Evolutionary conservation across 2,888 invertebrate species (phyloP), one percentile per base, ranked within the genome.

Genomic region (Trileptium ribeirensis): DNA sequence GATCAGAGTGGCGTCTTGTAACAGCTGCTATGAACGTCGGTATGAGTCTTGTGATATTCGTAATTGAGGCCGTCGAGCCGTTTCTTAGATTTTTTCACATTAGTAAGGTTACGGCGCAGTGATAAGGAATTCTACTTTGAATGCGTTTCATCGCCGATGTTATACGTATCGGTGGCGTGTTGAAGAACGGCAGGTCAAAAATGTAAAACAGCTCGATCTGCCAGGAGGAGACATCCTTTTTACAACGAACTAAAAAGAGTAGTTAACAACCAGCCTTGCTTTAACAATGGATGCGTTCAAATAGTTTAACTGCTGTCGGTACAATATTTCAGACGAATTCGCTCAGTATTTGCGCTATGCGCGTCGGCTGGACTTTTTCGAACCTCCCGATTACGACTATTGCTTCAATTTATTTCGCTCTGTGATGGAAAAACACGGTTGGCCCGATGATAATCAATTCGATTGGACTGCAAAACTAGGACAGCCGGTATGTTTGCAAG

Each of bases 361-460:
- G 83, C 92, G 92, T 82, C 93, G 96, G 89, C 92, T 99, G 90
- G 99, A 99, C 91, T 99, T 99, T 92, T 99, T 98, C 92, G 99
- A 99, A 92, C 96, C 96, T 86, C 99, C 99, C 82, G 98, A 99
- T 92, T 99, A 99, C 92, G 97, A 98, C 91, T 97, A 97, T 92
- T 88, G 88, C 83, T 87, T 86, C 83, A 87, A 86, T 79, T 83
- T 88, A 39, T 88, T 88, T 85, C 87, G 87, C 82, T 82, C 85
- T 19, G 87, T 86, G n/a, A 79, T 86, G 74, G 88, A 88, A 74
- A 83, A 87, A 38, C 82, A 85, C 67, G 87, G 87, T 19, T 84
- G 84, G 82, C 84, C 87, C 31, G 87, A 88, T 81, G 88, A 88
- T 79, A 87, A 87, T 83, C 88, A 88, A 74, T 88, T 88, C 81